Evolutionary conservation across 2,113 vertebrate genomes (phyloP), one percentile per base, ranked within the genome.

Genomic region (Cricetomys ansorgei): DNA sequence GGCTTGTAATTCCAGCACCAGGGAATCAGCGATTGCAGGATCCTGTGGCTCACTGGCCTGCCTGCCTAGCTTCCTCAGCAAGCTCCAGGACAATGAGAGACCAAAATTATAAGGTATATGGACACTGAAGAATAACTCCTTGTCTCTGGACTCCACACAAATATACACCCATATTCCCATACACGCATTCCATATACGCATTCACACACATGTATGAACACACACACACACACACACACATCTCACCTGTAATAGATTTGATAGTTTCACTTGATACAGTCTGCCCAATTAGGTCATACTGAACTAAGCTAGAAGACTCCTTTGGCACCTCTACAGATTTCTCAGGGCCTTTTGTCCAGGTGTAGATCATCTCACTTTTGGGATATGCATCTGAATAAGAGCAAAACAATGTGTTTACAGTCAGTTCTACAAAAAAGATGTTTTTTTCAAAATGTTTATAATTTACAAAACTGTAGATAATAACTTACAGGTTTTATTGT

Each of bases 321-420:
- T 99, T 98, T 69, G 99, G 99, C 62, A 99, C 99, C 98, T 99
- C 99, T 97, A 99, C 99, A 50, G 99, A 99, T 91, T 99, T 98
- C 98, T 99, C 98, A 0, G 99, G 99, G 92, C 99, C 99, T 99
- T 99, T 99, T 94, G 99, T 99, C 99, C 99, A 99, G 1, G 99
- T 99, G 97, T 99, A 99, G 98, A 99, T 99, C 99, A 99, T 99
- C 98, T 99, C 99, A 79, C 99, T 99, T 98, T 99, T 99, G 17
- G 99, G 99, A 97, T 99, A 99, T 45, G 99, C 99, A 99, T 99
- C 99, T 99, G 98, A 94, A 92, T 90, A 84, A 98, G 65, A 98
- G 64, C 50, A 95, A 13, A 96, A 96, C 67, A 85, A 67, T 7
- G 37, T 37, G 29, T 27, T 95, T 64, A 92, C 43, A 13, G 17